Evolutionary conservation across 2,888 invertebrate genomes (phyloP), one percentile per base, ranked within the genome.

Genomic region (Rhamphomyia laevipes): DNA sequence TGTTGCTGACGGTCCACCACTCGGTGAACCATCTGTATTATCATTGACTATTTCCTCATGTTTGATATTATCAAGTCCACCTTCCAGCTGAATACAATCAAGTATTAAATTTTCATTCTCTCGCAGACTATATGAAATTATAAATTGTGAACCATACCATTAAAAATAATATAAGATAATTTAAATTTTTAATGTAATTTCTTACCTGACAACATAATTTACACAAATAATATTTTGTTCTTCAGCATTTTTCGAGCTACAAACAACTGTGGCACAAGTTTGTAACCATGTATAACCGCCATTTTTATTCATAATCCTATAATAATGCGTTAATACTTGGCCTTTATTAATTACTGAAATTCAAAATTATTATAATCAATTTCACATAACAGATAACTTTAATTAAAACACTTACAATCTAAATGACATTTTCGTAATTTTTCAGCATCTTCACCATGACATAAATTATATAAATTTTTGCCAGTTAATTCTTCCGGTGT

Each of bases 211-310:
- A 55, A 96, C 91, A 72, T 95, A 95, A 74, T 95, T 94, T 62
- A 96, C 93, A 66, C 94, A 94, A 57, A 96, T 93, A 60, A 96
- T 92, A 65, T 92, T 95, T 72, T 95, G 94, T 67, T 96, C 95
- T 55, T 96, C 95, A 7, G 90, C 88, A 64, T 93, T 94, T 73
- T 95, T 96, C 47, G 89, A 85, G 65, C 86, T 93, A 73, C 92
- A 94, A 50, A 96, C 89, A 41, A 95, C 91, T 0, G 95, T 96
- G 51, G 95, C 95, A 69, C 95, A 96, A 1, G 92, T 93, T 72
- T 95, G 95, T 62, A 96, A 73, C 95, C 95, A 96, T 47, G 93
- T 91, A 73, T 86, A 96, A 33, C 96, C 96, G 7, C 95, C 95
- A 58, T 82, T 85, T 69, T 94, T 94, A 74, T 94, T 95, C 86